phyloP scores from a whole-genome alignment of 2,113 vertebrate species.

The Merops nubicus region DNA sequence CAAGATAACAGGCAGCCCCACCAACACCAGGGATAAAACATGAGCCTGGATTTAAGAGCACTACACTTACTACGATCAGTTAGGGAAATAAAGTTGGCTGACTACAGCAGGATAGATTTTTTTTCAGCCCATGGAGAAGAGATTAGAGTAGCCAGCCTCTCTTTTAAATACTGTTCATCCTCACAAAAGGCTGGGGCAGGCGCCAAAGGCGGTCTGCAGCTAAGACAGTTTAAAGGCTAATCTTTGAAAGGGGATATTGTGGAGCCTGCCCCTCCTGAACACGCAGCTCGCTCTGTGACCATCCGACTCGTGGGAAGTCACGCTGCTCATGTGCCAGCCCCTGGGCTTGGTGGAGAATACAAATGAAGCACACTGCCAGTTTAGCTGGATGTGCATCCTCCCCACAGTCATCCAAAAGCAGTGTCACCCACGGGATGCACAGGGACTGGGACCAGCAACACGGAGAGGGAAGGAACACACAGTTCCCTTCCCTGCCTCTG shows the following conservation, averaged over 20 bases:
- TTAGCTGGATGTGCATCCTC: neutral
- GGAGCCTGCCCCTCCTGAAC: neutral
- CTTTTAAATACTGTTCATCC: conserved; percentile 24
- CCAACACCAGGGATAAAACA: neutral
- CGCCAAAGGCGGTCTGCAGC: neutral
- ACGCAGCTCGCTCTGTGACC: neutral
- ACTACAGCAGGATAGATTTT: neutral
- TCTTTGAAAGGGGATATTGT: conserved; percentile 49
- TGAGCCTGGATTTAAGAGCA: neutral
- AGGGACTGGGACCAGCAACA: neutral
- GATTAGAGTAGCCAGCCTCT: conserved; percentile 17
- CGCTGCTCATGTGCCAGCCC: neutral
- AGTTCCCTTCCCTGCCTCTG: neutral
- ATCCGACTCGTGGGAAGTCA: neutral
- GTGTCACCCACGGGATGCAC: neutral
- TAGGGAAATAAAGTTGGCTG: neutral
- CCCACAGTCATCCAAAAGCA: accelerated
- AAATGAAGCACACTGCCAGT: neutral
- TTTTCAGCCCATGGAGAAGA: neutral
- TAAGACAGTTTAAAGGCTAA: conserved; percentile 36
- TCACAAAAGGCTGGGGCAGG: conserved; percentile 30
- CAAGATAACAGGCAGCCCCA: neutral
- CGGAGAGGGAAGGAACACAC: neutral
- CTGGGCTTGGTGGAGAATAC: neutral
- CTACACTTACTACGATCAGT: neutral